Base-by-base conservation (phyloP, 2,797 vertebrate genomes). In the Galago senegalensis region DNA sequence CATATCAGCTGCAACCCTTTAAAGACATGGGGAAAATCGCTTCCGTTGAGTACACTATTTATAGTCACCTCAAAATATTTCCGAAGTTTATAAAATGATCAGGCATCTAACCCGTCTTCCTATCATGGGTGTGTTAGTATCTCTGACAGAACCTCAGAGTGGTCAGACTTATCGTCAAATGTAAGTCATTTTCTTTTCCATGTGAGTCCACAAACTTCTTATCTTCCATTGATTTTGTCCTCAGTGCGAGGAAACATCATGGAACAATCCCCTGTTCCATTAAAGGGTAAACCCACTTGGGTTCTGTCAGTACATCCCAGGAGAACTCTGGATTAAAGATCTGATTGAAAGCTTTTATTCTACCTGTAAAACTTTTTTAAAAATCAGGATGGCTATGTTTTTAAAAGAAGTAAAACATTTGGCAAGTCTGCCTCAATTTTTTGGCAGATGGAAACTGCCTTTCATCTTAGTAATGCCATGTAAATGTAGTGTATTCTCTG, bases 301-400 rank as follows among this genome's bases (percentile, higher is more conserved):
- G 14, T 72, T 88, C 17, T 58, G 37, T 70, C 16, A 81, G 58
- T 37, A 56, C 16, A 91, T 56, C 13, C 3, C 27, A 89, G 20
- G 61, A 87, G 23, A 89, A 49, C 6, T n/a, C 14, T 86, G 14
- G 7, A 87, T 49, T 94, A 95, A 82, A 93, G 61, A 43, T 13
- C 20, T 73, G 29, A 85, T 5, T 67, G 23, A 81, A 96, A 94
- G 49, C 27, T 88, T 92, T 67, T 34, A 67, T 43, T 40, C 20
- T 61, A 82, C 34, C 58, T 95, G 7, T 87, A 63, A 92, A 97
- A 93, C 20, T 79, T 65, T 77, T 77, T 77, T 77, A 27, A 40
- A 83, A 80, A 94, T n/a, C 12, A 20, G 6, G 56, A 81, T 63
- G 8, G 20, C 46, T 58, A 37, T 40, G 25, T 60, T 96, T 86